These are phyloP conservation scores for Geococcyx californianus DNA, from an alignment of 2,113 vertebrate genomes.

Conservation along the genomic window DNA sequence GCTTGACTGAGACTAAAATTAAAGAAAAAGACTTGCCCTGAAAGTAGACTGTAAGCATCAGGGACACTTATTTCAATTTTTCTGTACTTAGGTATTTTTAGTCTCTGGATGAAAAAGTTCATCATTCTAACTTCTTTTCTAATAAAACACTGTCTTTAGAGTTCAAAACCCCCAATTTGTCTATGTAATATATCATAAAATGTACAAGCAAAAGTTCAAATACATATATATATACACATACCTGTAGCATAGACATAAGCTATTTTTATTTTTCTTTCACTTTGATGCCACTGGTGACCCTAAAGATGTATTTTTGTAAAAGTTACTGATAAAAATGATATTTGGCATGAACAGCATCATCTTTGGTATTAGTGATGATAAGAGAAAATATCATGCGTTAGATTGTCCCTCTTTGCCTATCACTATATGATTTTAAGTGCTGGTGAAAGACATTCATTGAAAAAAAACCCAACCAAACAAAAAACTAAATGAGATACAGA, in stretches of 20 bases:
- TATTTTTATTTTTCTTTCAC: background rate
- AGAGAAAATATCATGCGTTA: background rate
- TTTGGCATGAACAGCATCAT: background rate
- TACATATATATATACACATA: background rate
- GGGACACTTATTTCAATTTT: background rate
- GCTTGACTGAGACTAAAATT: background rate
- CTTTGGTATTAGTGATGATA: background rate
- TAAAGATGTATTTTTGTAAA: background rate
- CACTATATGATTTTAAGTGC: background rate
- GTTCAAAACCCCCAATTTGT: background rate
- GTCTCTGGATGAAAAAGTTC: background rate
- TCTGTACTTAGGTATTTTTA: background rate
- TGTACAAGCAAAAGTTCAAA: background rate
- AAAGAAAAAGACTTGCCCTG: background rate
- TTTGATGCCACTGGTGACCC: background rate
- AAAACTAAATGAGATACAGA: background rate
- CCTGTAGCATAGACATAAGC: background rate
- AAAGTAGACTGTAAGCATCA: background rate
- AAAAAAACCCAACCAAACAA: background rate
- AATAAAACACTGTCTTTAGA: background rate
- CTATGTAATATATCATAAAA: background rate
- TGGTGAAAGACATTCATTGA: background rate
- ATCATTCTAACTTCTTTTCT: background rate
- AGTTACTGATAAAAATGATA: background rate
- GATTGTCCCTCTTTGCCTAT: background rate